Evolutionary conservation across 2,113 vertebrate species (phyloP).

Genomic region (Antigone vipio): DNA sequence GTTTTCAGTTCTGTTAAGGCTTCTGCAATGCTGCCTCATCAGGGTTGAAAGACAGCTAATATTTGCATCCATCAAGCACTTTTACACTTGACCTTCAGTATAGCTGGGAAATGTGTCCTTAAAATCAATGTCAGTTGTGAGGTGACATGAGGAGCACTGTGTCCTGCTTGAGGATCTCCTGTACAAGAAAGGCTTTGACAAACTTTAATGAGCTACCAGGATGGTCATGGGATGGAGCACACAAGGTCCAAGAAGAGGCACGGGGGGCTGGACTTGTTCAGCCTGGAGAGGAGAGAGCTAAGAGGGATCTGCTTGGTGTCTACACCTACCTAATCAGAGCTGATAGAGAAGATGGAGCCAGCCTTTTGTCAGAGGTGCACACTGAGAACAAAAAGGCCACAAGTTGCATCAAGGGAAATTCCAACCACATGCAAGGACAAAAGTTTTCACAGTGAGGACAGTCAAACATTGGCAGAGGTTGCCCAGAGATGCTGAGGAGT

Average conservation of each 20-base stretch:
- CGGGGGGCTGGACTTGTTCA: background rate
- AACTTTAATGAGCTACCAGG: background rate
- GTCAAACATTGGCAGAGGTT: background rate
- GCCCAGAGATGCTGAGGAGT: background rate
- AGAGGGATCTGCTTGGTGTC: background rate
- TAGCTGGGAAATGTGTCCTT: background rate
- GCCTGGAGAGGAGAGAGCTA: background rate
- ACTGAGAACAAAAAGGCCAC: background rate
- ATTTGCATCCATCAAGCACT: background rate
- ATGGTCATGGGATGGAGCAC: background rate
- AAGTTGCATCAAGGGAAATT: background rate
- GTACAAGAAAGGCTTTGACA: background rate
- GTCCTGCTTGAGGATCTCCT: background rate
- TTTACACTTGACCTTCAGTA: background rate
- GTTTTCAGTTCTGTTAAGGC: background rate
- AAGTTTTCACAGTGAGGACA: background rate
- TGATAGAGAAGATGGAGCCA: background rate
- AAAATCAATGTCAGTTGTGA: background rate
- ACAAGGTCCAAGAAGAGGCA: fast-evolving
- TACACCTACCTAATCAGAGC: background rate
- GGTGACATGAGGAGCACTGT: background rate
- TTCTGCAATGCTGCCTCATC: background rate
- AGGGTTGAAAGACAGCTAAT: background rate
- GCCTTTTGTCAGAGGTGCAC: background rate
- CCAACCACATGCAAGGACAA: background rate